These are phyloP conservation scores for Forbesichthys agassizii DNA, from an alignment of 2,113 vertebrate genomes.

Conservation along the genomic window DNA sequence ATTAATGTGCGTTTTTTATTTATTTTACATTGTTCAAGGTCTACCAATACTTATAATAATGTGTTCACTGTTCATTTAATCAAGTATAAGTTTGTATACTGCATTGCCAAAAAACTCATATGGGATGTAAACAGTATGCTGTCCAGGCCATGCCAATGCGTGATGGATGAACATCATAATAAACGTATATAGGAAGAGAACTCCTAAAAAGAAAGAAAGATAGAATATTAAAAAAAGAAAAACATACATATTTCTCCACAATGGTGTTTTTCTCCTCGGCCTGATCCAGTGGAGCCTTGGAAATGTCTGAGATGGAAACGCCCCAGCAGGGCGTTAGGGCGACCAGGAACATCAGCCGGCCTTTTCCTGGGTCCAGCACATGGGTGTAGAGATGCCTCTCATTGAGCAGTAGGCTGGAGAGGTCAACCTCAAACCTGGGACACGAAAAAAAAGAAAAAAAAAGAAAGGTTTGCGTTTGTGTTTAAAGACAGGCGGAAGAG, in stretches of 20 bases:
- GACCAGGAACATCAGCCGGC: constrained; percentile 83
- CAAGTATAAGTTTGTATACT: too few species aligned
- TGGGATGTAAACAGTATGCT: too few species aligned
- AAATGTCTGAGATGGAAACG: constrained; percentile 86
- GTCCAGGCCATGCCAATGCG: not conserved
- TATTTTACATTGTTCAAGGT: too few species aligned
- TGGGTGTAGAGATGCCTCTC: constrained; percentile 83
- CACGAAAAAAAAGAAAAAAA: constrained; percentile 8
- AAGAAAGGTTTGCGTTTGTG: constrained; percentile 18
- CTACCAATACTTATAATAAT: too few species aligned
- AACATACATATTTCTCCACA: constrained; percentile 84
- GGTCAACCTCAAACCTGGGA: constrained; percentile 86
- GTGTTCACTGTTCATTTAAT: too few species aligned
- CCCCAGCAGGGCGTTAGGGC: constrained; percentile 81
- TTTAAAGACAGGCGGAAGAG: constrained; percentile 15
- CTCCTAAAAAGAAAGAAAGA: not conserved
- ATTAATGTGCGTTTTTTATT: not conserved
- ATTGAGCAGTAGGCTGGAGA: constrained; percentile 75
- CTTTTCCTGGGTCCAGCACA: constrained; percentile 72
- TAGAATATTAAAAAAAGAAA: constrained; percentile 65
- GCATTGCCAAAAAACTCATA: too few species aligned
- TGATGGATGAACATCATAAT: not conserved
- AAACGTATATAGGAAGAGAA: too few species aligned
- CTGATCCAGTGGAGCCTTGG: constrained; percentile 81
- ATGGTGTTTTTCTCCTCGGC: constrained; percentile 75